Conservation (phyloP, 2,888 invertebrate species). For the Coelinius sp. region DNA sequence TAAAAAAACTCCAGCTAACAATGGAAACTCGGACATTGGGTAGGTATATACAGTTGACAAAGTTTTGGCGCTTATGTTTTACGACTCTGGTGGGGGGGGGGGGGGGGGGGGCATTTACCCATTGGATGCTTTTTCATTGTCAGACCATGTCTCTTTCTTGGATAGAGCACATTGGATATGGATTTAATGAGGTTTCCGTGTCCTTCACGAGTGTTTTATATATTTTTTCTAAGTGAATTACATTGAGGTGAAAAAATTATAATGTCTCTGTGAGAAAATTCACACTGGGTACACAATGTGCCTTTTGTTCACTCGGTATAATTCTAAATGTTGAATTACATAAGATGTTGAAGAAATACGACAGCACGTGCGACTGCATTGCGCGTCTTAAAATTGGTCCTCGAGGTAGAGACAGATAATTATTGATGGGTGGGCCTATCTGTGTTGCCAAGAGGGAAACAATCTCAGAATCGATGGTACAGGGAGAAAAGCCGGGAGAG, state of each 20-base stretch:
- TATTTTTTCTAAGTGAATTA: too few relatives aligned
- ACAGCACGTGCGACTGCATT: constrained; percentile 61
- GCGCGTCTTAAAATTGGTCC: constrained; percentile 50
- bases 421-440: constrained; percentile 17
- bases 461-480: constrained; percentile 30
- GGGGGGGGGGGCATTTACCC: too few relatives aligned
- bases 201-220: constrained; percentile 7
- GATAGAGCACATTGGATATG: background rate
- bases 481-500: background rate
- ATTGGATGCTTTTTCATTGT: constrained; percentile 25
- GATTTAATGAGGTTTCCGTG: constrained; percentile 20
- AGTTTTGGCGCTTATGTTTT: constrained; percentile 17
- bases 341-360: constrained; percentile 25
- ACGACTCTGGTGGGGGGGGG: constrained; percentile 27
- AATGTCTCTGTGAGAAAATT: constrained; percentile 4
- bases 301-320: background rate
- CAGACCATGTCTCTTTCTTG: background rate
- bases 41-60: background rate
- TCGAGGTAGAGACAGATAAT: constrained; percentile 34
- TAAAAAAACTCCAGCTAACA: constrained; percentile 20
- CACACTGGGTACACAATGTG: background rate
- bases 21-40: constrained; percentile 7
- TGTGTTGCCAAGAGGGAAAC: background rate
- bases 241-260: background rate
- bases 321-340: constrained; percentile 1